Percentiles rank a stretch among this genome's conserved stretches.
phyloP scores from a whole-genome alignment of 2,797 vertebrate genomes.

The Rhadinocentrus ornatus region DNA sequence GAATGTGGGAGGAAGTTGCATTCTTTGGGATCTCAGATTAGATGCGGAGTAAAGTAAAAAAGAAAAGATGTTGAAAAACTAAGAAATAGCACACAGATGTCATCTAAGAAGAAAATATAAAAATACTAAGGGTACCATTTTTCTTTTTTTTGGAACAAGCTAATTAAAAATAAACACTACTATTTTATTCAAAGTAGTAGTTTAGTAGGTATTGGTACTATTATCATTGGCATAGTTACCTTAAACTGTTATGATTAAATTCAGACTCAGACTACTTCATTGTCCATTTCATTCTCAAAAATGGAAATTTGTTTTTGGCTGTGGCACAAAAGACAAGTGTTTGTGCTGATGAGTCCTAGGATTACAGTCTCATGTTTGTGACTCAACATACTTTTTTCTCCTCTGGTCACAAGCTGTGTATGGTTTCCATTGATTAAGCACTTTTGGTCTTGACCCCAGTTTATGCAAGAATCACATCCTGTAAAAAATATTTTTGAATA shows the following conservation, averaged over 20 bases:
- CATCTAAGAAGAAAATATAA: neutral
- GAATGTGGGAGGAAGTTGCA: conserved; percentile 30
- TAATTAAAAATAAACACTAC: too few species aligned
- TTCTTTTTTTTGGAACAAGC: too few species aligned
- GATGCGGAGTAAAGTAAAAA: neutral
- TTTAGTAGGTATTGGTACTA: too few species aligned
- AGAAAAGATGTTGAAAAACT: neutral
- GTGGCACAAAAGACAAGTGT: too few species aligned
- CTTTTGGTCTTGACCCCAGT: conserved; percentile 11
- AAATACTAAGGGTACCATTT: neutral
- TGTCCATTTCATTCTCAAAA: too few species aligned
- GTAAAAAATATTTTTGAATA: conserved; percentile 25
- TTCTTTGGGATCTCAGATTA: conserved; percentile 7
- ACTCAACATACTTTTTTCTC: conserved; percentile 21
- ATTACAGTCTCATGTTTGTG: conserved; percentile 8
- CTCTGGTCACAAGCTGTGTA: conserved; percentile 19
- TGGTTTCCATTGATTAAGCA: conserved; percentile 32
- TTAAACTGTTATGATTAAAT: too few species aligned
- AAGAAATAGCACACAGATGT: neutral
- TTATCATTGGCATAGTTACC: too few species aligned
- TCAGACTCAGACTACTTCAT: too few species aligned
- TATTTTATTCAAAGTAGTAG: too few species aligned
- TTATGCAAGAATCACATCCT: conserved; percentile 38
- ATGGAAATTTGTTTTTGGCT: too few species aligned
- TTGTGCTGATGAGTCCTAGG: conserved; percentile 18